A percentile compares a stretch with the other conserved stretches of the same genome.
Evolutionary conservation across 2,888 invertebrate species (phyloP).

Genomic region (Maniola hyperantus): DNA sequence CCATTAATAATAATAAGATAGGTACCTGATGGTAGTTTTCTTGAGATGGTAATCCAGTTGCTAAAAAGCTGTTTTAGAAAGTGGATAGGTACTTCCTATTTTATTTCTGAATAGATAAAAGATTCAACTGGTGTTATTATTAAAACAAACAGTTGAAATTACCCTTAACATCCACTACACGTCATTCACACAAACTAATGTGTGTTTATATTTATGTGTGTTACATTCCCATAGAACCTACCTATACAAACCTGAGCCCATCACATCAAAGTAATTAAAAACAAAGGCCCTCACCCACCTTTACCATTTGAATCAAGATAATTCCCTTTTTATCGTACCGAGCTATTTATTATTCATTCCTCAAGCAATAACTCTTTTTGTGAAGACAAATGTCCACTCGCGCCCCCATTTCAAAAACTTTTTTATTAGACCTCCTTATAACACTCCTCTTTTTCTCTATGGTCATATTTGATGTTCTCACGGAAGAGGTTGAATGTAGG

Average conservation of each 20-base stretch:
- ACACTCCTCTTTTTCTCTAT: slow-evolving; percentile 62
- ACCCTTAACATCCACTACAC: no score
- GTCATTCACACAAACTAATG: no score
- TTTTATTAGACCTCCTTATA: slow-evolving; percentile 57
- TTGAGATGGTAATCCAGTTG: no score
- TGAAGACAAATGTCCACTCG: slow-evolving; percentile 73
- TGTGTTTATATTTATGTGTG: no score
- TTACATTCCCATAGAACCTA: slow-evolving; percentile 29
- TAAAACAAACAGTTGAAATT: no score
- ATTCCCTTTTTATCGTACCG: slow-evolving; percentile 48
- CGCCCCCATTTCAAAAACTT: slow-evolving; percentile 64
- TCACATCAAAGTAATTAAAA: slow-evolving; percentile 35
- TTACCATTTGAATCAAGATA: slow-evolving; percentile 62
- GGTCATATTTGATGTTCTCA: slow-evolving; percentile 77
- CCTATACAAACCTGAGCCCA: slow-evolving; percentile 20
- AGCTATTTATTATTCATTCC: slow-evolving; percentile 66
- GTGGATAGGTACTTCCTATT: no score
- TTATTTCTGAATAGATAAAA: no score
- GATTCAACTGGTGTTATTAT: no score
- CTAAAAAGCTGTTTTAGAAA: no score
- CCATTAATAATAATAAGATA: no score
- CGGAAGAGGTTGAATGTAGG: slow-evolving; percentile 77
- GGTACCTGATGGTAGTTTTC: no score
- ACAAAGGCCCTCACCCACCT: slow-evolving; percentile 45
- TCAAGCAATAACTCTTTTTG: slow-evolving; percentile 63